Percentiles rank a stretch among this genome's conserved stretches.
phyloP scores from a whole-genome alignment of 2,888 invertebrate genomes.

The Mylabris sibirica region DNA sequence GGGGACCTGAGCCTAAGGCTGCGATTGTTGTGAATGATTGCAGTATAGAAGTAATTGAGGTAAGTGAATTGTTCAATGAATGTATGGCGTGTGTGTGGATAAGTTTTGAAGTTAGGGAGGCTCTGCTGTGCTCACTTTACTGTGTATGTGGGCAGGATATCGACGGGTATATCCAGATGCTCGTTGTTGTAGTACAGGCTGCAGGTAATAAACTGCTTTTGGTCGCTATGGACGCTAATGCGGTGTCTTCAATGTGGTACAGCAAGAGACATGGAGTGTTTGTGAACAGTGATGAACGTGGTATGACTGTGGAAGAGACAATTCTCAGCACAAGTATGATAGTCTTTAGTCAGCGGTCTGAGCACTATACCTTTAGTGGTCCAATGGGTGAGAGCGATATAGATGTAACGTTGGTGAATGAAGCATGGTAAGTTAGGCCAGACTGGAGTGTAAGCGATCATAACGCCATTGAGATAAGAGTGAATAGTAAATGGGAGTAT shows the following conservation, averaged over 20 bases:
- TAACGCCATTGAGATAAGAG: conserved; percentile 3
- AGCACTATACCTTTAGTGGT: conserved; percentile 32
- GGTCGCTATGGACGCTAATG: conserved; percentile 41
- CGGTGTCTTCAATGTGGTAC: conserved; percentile 36
- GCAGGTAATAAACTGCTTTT: conserved; percentile 16
- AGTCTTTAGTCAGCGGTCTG: conserved; percentile 34
- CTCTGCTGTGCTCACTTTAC: conserved; percentile 34
- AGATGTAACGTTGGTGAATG: conserved; percentile 35
- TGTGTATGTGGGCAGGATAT: conserved; percentile 22
- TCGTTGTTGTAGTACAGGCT: conserved; percentile 9
- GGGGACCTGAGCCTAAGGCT: too few relatives aligned
- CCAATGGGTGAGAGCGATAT: conserved; percentile 34
- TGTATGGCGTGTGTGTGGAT: conserved; percentile 24
- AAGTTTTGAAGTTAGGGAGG: conserved; percentile 26
- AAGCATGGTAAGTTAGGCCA: neutral
- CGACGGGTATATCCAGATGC: neutral
- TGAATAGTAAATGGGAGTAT: neutral
- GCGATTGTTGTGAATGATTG: conserved; percentile 18
- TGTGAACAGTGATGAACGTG: neutral
- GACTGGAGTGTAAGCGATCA: conserved; percentile 20
- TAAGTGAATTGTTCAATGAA: neutral
- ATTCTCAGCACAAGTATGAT: conserved; percentile 19
- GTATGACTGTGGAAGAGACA: conserved; percentile 16
- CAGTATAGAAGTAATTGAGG: neutral
- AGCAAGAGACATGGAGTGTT: conserved; percentile 18